Conservation (phyloP, 2,113 vertebrate species). For the Mustelus asterias region DNA sequence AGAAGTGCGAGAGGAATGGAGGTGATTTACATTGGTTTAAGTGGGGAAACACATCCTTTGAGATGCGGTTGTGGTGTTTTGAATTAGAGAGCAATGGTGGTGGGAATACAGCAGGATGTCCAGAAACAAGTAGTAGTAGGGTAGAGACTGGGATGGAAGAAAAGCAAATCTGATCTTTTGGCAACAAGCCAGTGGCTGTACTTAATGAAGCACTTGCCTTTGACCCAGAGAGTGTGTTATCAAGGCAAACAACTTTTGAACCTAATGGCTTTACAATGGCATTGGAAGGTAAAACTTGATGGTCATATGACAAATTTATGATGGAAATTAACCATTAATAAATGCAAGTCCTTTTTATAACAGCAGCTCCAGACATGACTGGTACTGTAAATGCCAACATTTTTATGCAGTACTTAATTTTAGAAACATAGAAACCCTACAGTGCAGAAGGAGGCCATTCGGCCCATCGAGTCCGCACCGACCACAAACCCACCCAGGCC, state of each 20-base stretch:
- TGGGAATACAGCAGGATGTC: background rate
- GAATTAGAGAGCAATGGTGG: background rate
- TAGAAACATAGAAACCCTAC: too few species aligned
- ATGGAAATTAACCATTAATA: background rate
- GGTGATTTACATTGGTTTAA: background rate
- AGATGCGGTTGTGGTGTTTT: background rate
- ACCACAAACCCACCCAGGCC: too few species aligned
- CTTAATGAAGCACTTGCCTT: background rate
- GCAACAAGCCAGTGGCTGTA: background rate
- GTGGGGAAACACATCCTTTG: background rate
- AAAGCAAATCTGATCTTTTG: background rate
- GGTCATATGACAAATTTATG: background rate
- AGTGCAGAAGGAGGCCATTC: too few species aligned
- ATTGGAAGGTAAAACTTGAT: background rate
- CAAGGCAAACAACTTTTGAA: background rate
- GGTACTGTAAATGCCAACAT: background rate
- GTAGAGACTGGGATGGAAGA: background rate
- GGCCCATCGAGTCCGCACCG: too few species aligned
- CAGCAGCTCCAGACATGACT: background rate
- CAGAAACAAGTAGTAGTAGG: background rate
- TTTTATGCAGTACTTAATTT: background rate
- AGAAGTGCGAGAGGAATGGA: background rate
- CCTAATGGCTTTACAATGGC: background rate
- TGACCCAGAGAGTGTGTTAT: background rate
- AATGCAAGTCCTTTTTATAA: background rate